Evolutionary conservation across 1,140 invertebrate genomes (phyloP).

Genomic region (Neodiprion lecontei): DNA sequence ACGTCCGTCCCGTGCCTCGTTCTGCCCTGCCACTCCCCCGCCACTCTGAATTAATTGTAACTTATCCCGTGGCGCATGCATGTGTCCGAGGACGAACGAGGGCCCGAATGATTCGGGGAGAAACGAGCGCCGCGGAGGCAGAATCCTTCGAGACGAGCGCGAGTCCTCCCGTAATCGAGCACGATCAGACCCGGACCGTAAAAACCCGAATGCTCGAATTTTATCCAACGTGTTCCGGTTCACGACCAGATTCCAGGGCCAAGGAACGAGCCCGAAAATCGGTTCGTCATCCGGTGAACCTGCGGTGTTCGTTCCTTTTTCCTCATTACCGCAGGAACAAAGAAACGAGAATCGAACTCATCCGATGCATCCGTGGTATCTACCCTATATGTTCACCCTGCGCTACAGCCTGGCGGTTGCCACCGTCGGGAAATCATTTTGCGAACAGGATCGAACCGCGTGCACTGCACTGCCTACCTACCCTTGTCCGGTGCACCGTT

Average conservation of each 20-base stretch:
- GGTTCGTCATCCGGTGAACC: too few relatives aligned
- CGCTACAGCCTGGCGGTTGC: neutral
- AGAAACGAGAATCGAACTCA: too few relatives aligned
- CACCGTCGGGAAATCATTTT: neutral
- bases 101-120: neutral
- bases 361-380: too few relatives aligned
- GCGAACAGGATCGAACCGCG: neutral
- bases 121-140: neutral
- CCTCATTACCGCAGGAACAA: too few relatives aligned
- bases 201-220: neutral
- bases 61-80: neutral
- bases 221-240: neutral
- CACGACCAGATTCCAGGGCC: neutral
- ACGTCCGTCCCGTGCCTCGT: neutral
- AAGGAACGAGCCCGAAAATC: too few relatives aligned
- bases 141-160: neutral
- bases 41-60: slow-evolving; percentile 5
- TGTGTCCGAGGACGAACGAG: neutral
- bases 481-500: neutral
- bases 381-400: too few relatives aligned
- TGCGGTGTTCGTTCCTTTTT: too few relatives aligned
- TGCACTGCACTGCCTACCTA: neutral
- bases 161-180: neutral
- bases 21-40: neutral
- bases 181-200: neutral